A percentile compares a stretch with the other conserved stretches of the same genome.
These are phyloP conservation scores for Tenthredo scrophulariae DNA, from an alignment of 2,888 invertebrate genomes.

Conservation along the genomic window DNA sequence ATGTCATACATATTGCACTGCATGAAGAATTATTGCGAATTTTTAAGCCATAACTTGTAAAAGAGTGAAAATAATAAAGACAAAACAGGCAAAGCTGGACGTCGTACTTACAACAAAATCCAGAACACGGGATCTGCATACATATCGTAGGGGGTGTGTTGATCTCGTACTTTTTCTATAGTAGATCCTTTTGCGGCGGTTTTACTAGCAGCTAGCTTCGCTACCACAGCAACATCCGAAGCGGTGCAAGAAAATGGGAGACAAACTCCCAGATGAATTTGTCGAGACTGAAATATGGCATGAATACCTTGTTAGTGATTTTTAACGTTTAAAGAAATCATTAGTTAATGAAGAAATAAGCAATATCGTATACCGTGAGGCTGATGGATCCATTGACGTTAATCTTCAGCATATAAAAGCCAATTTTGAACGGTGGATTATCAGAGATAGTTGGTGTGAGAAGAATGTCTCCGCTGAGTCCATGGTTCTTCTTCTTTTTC, in stretches of 20 bases:
- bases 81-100: neutral
- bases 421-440: slow-evolving; percentile 73
- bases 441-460: slow-evolving; percentile 58
- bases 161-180: slow-evolving; percentile 84
- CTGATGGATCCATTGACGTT: slow-evolving; percentile 66
- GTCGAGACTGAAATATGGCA: slow-evolving; percentile 80
- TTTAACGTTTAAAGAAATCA: neutral
- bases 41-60: neutral
- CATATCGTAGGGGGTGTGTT: slow-evolving; percentile 84
- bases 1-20: slow-evolving; percentile 4
- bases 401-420: slow-evolving; percentile 74
- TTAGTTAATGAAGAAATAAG: neutral
- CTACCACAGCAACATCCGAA: slow-evolving; percentile 80
- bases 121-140: slow-evolving; percentile 86
- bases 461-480: slow-evolving; percentile 60
- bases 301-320: neutral
- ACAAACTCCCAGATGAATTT: slow-evolving; percentile 88
- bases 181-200: slow-evolving; percentile 76
- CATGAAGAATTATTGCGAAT: slow-evolving; percentile 19
- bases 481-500: slow-evolving; percentile 65
- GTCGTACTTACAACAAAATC: slow-evolving; percentile 83
- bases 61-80: slow-evolving; percentile 7
- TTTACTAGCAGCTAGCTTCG: slow-evolving; percentile 79
- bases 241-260: slow-evolving; percentile 86
- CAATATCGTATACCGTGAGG: slow-evolving; percentile 16